These are phyloP conservation scores for Meriones unguiculatus DNA, from an alignment of 2,113 vertebrate genomes.

Conservation along the genomic window DNA sequence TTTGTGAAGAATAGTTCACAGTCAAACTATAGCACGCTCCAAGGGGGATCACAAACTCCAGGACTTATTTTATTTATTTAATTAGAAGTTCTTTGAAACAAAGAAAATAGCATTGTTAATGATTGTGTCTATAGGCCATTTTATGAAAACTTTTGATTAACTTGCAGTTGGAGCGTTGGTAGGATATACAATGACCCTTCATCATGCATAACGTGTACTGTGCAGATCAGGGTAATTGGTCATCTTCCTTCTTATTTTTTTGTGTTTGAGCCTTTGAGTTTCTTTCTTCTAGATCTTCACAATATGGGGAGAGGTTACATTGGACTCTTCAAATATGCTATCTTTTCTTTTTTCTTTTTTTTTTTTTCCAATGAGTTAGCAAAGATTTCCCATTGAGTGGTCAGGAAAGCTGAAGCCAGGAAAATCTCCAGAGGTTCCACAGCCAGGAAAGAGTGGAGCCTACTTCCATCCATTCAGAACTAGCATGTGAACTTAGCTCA, in stretches of 20 bases:
- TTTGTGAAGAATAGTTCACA: not conserved
- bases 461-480: not conserved
- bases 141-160: constrained; percentile 4
- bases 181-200: not conserved
- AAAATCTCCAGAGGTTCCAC: not conserved
- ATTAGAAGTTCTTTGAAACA: constrained; percentile 15
- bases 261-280: not conserved
- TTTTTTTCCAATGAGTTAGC: not conserved
- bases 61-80: not conserved
- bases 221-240: not conserved
- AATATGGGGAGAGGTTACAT: not conserved
- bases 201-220: too few species aligned
- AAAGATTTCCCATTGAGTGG: not conserved
- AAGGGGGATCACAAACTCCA: not conserved
- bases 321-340: not conserved
- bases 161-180: not conserved
- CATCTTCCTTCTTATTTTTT: too few species aligned
- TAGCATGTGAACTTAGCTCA: not conserved
- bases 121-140: not conserved
- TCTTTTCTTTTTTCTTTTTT: not conserved
- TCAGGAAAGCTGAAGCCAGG: not conserved
- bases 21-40: not conserved
- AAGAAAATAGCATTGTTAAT: not conserved
- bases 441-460: not conserved
- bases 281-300: not conserved